Base-by-base conservation (phyloP, 1,140 invertebrate genomes). In the Drosophila lowei region DNA sequence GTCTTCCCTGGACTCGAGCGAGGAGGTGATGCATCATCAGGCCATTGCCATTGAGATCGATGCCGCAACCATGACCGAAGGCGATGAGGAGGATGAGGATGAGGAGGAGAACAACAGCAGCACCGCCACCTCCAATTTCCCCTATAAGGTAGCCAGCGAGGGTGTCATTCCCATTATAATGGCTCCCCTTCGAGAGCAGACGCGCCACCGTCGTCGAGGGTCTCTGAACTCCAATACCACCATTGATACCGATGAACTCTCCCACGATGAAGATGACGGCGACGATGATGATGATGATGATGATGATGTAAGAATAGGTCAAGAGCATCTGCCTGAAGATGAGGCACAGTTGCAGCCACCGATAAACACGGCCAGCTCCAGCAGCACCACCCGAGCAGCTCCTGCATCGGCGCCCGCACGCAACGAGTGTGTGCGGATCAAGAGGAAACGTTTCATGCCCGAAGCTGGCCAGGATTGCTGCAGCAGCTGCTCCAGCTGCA, bases 1-100 rank as follows among this genome's bases (percentile, higher is more conserved):
- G 83, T 90, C 86, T 89, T 90, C 90, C 79, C 54, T 81, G 70
- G 86, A 90, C 72, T 80, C 79, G 18, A 90, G 84, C 72, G 76
- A 86, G 18, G 78, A 90, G 60, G 68, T 43, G 30, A 57, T 66
- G 38, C 54, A 77, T 16, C 70, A 76, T 18, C 79, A 86, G 15
- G 71, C 73, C 47, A 90, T 90, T 41, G 89, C 89, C 55, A 90
- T 90, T 34, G 89, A 90, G 56, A 90, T 90, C 30, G 89, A 90
- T 76, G 90, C 86, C 9, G 90, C 83, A 6, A 90, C 90, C 3
- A 85, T 73, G 42, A 85, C 77, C 42, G 71, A 42, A 11, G 54
- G 28, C 5, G 54, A 56, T 23, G 18, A 73, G 56, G 66, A 70
- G n/a, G 34, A 64, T 66, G 55, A 73, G 56, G 66, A 70, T 49